Evolutionary conservation across 2,797 vertebrate species (phyloP).

Genomic region (Onychomys arenicola): DNA sequence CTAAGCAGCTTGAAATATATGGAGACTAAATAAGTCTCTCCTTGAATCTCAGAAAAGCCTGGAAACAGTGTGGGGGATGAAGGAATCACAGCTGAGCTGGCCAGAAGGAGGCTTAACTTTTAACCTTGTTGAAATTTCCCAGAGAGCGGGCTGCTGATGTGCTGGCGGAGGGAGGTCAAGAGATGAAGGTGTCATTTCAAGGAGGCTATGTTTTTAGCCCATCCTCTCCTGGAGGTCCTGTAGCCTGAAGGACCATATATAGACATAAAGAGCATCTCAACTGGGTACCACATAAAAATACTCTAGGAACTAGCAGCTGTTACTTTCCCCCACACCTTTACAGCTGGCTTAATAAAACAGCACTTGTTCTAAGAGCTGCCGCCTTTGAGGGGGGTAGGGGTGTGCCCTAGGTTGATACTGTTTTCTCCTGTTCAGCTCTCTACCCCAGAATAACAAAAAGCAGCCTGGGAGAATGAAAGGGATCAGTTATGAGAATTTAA

Average conservation of each 20-base stretch:
- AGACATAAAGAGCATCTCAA: conserved; percentile 70
- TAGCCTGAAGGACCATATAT: conserved; percentile 76
- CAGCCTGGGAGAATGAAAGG: background rate
- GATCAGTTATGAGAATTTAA: background rate
- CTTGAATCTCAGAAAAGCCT: conserved; percentile 59
- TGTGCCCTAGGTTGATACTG: background rate
- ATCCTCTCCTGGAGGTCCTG: conserved; percentile 53
- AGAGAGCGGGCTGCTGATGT: conserved; percentile 7
- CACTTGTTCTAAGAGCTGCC: conserved; percentile 26
- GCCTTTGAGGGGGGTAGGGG: background rate
- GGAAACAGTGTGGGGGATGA: background rate
- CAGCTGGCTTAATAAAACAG: conserved; percentile 69
- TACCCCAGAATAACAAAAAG: conserved; percentile 27
- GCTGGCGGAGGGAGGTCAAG: conserved; percentile 27
- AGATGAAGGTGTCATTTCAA: conserved; percentile 44
- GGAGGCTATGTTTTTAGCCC: conserved; percentile 57
- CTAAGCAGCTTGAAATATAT: conserved; percentile 63
- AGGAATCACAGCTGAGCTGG: conserved; percentile 6
- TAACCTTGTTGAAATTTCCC: conserved; percentile 60
- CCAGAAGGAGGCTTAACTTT: conserved; percentile 61
- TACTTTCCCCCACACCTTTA: conserved; percentile 67
- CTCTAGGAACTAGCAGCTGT: conserved; percentile 73
- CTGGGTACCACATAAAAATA: conserved; percentile 78
- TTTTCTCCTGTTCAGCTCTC: background rate
- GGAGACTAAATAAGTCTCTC: conserved; percentile 60